These are phyloP conservation scores for Heterodera carotae DNA, from an alignment of 1,140 invertebrate species.

Conservation along the genomic window DNA sequence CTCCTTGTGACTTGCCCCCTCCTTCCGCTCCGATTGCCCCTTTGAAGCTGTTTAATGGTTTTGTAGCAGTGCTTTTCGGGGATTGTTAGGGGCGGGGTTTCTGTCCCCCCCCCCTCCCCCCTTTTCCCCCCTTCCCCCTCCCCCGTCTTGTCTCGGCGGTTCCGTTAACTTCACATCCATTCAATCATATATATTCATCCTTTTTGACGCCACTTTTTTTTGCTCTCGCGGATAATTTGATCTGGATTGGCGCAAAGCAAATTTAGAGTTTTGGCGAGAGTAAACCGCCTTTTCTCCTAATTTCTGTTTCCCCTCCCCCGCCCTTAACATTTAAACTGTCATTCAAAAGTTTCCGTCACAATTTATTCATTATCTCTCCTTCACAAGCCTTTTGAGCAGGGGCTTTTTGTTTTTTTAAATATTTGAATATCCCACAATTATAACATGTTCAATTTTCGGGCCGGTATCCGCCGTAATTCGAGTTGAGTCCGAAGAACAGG, in stretches of 20 bases:
- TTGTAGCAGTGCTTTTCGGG: not conserved
- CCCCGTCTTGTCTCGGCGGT: constrained; percentile 11
- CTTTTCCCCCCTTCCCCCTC: not conserved
- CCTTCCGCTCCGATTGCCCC: constrained; percentile 9
- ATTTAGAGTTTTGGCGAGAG: constrained; percentile 2
- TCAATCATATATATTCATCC: not conserved
- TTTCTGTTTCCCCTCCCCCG: not conserved
- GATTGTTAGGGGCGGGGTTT: not conserved
- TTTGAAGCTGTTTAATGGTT: not conserved
- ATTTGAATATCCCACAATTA: too few relatives aligned
- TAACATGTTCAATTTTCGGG: not conserved
- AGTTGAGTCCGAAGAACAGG: not conserved
- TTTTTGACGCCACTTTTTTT: constrained; percentile 8
- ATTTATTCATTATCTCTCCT: not conserved
- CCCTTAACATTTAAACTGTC: not conserved
- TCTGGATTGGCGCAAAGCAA: constrained; percentile 7
- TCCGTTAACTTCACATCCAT: not conserved
- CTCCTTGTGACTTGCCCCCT: not conserved
- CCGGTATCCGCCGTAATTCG: not conserved
- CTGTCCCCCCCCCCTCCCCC: not conserved
- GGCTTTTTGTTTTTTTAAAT: not conserved
- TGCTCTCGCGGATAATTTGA: not conserved
- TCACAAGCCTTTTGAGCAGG: too few relatives aligned
- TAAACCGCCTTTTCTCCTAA: constrained; percentile 1
- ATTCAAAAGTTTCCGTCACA: not conserved